Evolutionary conservation across 2,113 vertebrate species (phyloP), one percentile per base, ranked within the genome.

Genomic region (Galeopterus variegatus): DNA sequence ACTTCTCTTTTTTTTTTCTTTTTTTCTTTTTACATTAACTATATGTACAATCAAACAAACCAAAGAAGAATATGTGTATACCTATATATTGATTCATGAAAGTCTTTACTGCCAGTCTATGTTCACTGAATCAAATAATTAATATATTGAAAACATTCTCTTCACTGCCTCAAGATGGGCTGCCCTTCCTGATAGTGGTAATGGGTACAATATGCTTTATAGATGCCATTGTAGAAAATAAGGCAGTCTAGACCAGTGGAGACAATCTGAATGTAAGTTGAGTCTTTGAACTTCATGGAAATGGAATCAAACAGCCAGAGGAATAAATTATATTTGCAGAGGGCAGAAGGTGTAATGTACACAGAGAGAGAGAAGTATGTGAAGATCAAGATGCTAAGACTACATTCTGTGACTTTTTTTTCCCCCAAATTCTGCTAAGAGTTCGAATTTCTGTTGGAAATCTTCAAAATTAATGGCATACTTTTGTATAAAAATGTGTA

Each of bases 391-490:
- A 67, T 84, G 17, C 4, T 76, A 72, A 64, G 13, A 54, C 14
- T 5, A 86, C 5, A 85, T 69, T 87, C 26, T 60, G 3, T 93
- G 9, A 62, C 5, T 64, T 45, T 75, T n/a, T 93, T 28, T 56
- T 24, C 18, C 19, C 12, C 67, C 77, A 62, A 92, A 90, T 70
- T 85, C 13, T 95, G 12, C 10, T 85, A 92, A 88, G 3, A 89
- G 67, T 80, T 95, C 28, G 6, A 84, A 79, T 62, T 93, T 87
- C 5, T 82, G 21, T 52, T 54, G 79, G 6, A 87, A 94, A 73
- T 96, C 13, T 82, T 91, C 45, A 82, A 72, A 94, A 65, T 50
- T 54, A 81, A 76, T 33, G 4, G 1, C 26, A 75, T 60, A 15
- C 10, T 83, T 93, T 79, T 80, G 12, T 79, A 70, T 9, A 31